Percentiles rank a stretch among this genome's conserved stretches.
Conservation (phyloP, 1,140 invertebrate genomes). For the Cyrtorhinus lividipennis region DNA sequence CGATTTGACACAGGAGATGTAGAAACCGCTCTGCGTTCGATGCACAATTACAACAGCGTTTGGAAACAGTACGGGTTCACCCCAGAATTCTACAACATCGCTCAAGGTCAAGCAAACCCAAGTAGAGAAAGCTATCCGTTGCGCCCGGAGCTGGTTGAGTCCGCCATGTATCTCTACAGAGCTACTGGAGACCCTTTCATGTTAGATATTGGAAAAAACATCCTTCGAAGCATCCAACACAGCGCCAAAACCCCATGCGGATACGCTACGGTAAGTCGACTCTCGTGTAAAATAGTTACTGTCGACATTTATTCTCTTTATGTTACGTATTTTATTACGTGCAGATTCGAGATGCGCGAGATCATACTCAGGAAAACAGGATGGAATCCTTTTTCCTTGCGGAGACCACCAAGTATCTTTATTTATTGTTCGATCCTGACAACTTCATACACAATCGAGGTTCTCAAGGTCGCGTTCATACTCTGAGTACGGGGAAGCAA, state of each 20-base stretch:
- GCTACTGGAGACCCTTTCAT: constrained; percentile 86
- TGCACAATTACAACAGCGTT: constrained; percentile 91
- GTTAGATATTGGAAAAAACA: constrained; percentile 78
- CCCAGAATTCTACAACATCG: constrained; percentile 95
- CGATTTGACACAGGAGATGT: constrained; percentile 82
- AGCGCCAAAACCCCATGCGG: constrained; percentile 87
- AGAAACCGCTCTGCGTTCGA: constrained; percentile 77
- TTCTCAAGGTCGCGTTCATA: constrained; percentile 49
- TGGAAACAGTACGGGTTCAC: constrained; percentile 94
- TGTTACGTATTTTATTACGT: too few species aligned
- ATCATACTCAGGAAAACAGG: constrained; percentile 87
- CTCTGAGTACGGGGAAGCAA: constrained; percentile 53
- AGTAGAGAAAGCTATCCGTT: constrained; percentile 89
- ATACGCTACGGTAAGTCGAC: constrained; percentile 92
- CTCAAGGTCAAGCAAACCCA: constrained; percentile 62
- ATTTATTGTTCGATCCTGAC: constrained; percentile 87
- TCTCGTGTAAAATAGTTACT: too few species aligned
- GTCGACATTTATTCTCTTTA: too few species aligned
- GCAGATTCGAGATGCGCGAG: constrained; percentile 78
- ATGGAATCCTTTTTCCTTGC: constrained; percentile 99
- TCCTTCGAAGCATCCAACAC: constrained; percentile 75
- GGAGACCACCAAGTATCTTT: constrained; percentile 97
- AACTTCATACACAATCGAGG: constrained; percentile 93
- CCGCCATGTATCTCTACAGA: constrained; percentile 90
- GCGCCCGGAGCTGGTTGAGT: constrained; percentile 90